Conservation (phyloP, 1,140 invertebrate genomes). For the Conopomorpha cramerella region DNA sequence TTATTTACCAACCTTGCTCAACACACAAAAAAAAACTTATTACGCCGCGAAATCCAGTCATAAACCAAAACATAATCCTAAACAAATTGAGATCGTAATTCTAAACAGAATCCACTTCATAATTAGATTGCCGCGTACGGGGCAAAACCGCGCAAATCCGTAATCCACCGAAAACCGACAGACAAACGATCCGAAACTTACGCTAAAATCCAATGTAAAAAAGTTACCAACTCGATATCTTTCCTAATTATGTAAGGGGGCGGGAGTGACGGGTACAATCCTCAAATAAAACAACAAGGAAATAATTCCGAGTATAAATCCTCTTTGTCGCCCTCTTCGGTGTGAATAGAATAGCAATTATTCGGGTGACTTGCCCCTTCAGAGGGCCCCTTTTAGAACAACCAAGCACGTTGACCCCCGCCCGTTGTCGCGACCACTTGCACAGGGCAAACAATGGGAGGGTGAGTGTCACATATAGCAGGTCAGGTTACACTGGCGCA, state of each 20-base stretch:
- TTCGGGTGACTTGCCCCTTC: conserved; percentile 47
- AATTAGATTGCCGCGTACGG: conserved; percentile 15
- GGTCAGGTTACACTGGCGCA: no score
- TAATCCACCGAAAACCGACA: conserved; percentile 26
- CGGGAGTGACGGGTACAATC: conserved; percentile 46
- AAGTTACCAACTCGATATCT: conserved; percentile 44
- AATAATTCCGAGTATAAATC: conserved; percentile 58
- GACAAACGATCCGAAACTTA: conserved; percentile 11
- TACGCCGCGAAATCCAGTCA: no score
- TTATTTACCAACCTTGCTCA: no score
- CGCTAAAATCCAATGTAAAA: conserved; percentile 42
- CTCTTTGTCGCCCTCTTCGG: conserved; percentile 21
- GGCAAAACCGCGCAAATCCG: conserved; percentile 12
- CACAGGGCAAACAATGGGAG: no score
- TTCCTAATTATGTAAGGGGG: conserved; percentile 51
- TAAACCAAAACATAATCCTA: no score
- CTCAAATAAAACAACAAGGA: conserved; percentile 62
- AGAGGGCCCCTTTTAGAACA: conserved; percentile 8
- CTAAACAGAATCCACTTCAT: conserved; percentile 19
- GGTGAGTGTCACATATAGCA: no score
- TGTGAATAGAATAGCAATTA: conserved; percentile 62
- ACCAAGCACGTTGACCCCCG: conserved; percentile 7
- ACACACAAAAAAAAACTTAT: no score
- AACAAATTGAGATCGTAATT: conserved; percentile 14
- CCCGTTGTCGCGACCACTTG: no score